Conservation (phyloP, 92 coral and sea anemone genomes). For the Bergia puertoricense region DNA sequence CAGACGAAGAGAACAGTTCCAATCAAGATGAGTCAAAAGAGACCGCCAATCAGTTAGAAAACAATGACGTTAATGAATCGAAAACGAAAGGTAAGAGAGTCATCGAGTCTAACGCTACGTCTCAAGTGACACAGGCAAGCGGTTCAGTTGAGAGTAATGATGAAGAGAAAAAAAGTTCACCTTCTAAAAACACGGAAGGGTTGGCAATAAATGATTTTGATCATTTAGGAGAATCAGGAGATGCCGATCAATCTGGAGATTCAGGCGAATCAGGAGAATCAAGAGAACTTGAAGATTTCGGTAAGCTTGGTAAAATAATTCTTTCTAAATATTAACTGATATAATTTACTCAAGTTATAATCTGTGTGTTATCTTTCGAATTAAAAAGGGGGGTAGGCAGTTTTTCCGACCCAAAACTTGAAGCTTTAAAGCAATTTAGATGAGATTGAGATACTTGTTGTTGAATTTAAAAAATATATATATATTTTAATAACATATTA, state of each 20-base stretch:
- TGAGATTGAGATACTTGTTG: no score
- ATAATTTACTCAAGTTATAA: neutral
- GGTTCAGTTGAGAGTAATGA: neutral
- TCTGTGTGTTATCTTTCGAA: no score
- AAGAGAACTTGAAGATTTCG: slow-evolving; percentile 36
- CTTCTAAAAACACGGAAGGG: neutral
- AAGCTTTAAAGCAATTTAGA: neutral
- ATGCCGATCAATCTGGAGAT: slow-evolving; percentile 47
- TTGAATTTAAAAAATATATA: no score
- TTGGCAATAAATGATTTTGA: neutral
- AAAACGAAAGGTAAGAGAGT: neutral
- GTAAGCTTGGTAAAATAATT: slow-evolving; percentile 7
- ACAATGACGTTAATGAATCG: neutral
- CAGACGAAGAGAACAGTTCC: slow-evolving; percentile 14
- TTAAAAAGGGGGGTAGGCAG: no score
- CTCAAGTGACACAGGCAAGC: neutral
- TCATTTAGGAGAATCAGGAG: slow-evolving; percentile 55
- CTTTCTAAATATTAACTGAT: neutral
- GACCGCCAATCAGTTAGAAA: neutral
- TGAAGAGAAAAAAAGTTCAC: neutral
- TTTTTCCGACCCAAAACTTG: neutral
- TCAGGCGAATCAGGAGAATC: slow-evolving; percentile 60
- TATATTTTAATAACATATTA: no score
- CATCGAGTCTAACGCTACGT: neutral
- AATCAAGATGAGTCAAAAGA: neutral